Evolutionary conservation across 2,888 invertebrate species (phyloP).

Genomic region (Calameuta pallipes): DNA sequence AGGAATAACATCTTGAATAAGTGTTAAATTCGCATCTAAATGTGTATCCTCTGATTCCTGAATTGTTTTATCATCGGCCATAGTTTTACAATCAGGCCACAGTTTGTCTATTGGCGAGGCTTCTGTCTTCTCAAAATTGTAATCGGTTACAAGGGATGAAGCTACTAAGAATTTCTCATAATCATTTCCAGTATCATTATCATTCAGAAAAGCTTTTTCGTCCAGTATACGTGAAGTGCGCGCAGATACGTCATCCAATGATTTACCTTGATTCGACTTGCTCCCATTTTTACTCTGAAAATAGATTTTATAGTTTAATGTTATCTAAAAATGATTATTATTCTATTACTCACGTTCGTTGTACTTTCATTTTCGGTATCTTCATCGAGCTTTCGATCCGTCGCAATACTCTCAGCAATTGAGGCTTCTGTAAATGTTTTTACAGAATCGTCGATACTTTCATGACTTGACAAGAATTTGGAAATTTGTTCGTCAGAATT

Average conservation of each 20-base stretch:
- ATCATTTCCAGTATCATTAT: conserved; percentile 16
- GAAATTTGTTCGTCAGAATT: conserved; percentile 12
- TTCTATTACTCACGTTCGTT: not conserved
- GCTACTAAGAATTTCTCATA: not conserved
- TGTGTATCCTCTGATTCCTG: conserved; percentile 22
- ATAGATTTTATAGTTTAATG: not conserved
- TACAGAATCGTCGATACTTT: conserved; percentile 24
- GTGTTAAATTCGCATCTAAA: conserved; percentile 17
- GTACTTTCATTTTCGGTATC: conserved; percentile 24
- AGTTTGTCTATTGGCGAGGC: conserved; percentile 2
- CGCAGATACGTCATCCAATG: conserved; percentile 10
- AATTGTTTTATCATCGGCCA: conserved; percentile 9
- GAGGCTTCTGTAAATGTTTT: not conserved
- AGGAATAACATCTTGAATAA: conserved; percentile 31
- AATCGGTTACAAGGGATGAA: not conserved
- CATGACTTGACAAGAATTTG: conserved; percentile 35
- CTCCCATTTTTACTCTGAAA: not conserved
- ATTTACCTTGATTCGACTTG: conserved; percentile 13
- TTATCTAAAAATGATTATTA: not conserved
- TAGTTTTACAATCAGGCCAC: conserved; percentile 3
- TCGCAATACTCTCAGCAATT: not conserved
- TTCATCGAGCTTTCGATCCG: not conserved
- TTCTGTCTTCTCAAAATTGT: conserved; percentile 10
- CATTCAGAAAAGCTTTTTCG: conserved; percentile 21
- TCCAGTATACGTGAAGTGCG: conserved; percentile 29